Evolutionary conservation across 2,888 invertebrate species (phyloP), one percentile per base, ranked within the genome.

Genomic region (Oligia fasciuncula): DNA sequence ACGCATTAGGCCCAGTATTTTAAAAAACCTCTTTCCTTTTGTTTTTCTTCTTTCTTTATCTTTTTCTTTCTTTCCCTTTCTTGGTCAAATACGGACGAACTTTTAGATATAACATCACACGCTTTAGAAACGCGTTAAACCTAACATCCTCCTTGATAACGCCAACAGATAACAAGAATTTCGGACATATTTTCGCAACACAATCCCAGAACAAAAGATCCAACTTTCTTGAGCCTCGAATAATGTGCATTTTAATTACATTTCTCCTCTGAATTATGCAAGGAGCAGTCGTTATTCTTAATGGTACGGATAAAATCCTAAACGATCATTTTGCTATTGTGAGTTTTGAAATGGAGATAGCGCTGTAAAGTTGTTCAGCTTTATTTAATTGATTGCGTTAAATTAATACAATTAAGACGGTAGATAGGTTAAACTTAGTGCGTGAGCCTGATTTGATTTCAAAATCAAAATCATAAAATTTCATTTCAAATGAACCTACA

Each of bases 211-310:
- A 85, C 85, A 86, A 88, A 80, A 83, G 78, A 83, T 82, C 66
- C 70, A 74, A 81, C 71, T 75, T 76, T 76, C 77, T 89, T 85
- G 57, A 73, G 81, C 78, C 46, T 85, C 79, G 79, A 93, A 93
- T 93, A 93, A 93, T 93, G 92, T 93, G 93, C 92, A 94, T 94
- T 95, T 95, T 95, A 95, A 96, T 95, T 95, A 94, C 93, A 92
- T 91, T 93, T 92, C 92, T 92, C 90, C 88, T 93, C 91, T 94
- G 91, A 94, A 92, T 92, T 94, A 94, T 94, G 93, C 93, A 91
- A 90, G 90, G 88, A 92, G 91, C 90, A 90, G 87, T 94, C 94
- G 92, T 93, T 93, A 93, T 91, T 93, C 93, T 93, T 94, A 95
- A 95, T 94, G 92, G 92, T 90, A 88, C 89, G 90, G 93, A 94